Conservation (phyloP, 2,797 vertebrate species). For the Myotis planiceps region DNA sequence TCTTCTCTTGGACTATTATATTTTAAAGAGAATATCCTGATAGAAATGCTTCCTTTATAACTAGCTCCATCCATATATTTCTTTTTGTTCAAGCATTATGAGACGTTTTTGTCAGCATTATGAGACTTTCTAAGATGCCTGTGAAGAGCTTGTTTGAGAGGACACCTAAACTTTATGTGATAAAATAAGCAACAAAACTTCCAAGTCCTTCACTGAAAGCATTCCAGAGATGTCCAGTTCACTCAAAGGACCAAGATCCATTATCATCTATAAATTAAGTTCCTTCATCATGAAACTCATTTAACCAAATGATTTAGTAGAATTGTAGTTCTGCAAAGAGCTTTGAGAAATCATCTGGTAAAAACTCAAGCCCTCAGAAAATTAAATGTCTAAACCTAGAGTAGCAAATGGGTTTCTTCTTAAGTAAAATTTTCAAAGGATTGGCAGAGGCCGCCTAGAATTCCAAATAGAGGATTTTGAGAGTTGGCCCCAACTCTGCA, state of each 20-base stretch:
- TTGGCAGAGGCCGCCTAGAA: not conserved
- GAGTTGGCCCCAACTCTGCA: not conserved
- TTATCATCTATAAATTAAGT: not conserved
- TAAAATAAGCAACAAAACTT: not conserved
- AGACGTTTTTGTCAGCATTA: not conserved
- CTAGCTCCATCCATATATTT: not conserved
- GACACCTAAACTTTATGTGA: not conserved
- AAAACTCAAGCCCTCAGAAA: not conserved
- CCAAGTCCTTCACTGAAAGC: not conserved
- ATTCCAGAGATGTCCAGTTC: not conserved
- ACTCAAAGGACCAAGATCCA: not conserved
- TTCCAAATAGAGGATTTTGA: not conserved
- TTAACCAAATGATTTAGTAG: not conserved
- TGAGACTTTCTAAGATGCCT: not conserved
- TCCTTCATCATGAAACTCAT: not conserved
- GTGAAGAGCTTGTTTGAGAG: not conserved
- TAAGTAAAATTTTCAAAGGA: not conserved
- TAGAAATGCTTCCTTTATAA: not conserved
- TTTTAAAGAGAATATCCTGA: not conserved
- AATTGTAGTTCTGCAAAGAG: not conserved
- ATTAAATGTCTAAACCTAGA: not conserved
- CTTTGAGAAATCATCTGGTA: not conserved
- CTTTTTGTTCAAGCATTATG: not conserved
- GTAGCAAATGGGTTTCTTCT: not conserved
- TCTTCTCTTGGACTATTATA: not conserved